Evolutionary conservation across 2,797 vertebrate species (phyloP), one percentile per base, ranked within the genome.

Genomic region (Cryptoprocta ferox): DNA sequence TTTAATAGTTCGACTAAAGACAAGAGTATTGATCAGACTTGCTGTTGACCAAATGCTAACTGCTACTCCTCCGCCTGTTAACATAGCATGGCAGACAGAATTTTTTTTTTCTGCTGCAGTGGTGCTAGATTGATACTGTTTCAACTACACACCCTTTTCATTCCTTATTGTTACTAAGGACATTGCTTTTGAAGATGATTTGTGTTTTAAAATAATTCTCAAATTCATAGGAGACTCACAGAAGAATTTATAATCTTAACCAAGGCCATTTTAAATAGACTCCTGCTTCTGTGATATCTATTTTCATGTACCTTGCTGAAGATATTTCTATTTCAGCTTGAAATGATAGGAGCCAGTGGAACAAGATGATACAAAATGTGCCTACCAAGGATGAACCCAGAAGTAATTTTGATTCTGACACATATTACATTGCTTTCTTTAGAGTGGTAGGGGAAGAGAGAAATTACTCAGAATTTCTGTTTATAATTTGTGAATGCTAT

Each of bases 171-270:
- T 81, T 71, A 53, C 37, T 26, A 37, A 91, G 28, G 53, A 39
- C 35, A 19, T 81, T 65, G 61, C 32, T 91, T 89, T 70, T 50
- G 53, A 79, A 56, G 39, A 66, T 56, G 56, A 68, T 86, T 71
- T 89, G 48, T 93, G 50, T 76, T 91, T 91, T 93, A 76, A 79
- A 85, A 50, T 73, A 92, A 92, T 70, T 21, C 53, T 56, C 59
- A 79, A 19, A 79, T 86, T 45, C 61, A 14, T 59, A 9, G n/a
- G 35, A 93, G 80, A 94, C 45, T 63, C 42, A 63, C 9, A n/a
- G 56, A 68, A 70, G 16, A 82, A 79, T 93, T 48, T 80, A 35
- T 61, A 28, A 7, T 21, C 28, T 63, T 63, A 8, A 53, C 1
- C 19, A 76, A 81, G 35, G 30, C 61, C n/a, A 7, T 91, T 92